Evolutionary conservation across 2,888 invertebrate species (phyloP).

Genomic region (Reticulitermes lucifugus): DNA sequence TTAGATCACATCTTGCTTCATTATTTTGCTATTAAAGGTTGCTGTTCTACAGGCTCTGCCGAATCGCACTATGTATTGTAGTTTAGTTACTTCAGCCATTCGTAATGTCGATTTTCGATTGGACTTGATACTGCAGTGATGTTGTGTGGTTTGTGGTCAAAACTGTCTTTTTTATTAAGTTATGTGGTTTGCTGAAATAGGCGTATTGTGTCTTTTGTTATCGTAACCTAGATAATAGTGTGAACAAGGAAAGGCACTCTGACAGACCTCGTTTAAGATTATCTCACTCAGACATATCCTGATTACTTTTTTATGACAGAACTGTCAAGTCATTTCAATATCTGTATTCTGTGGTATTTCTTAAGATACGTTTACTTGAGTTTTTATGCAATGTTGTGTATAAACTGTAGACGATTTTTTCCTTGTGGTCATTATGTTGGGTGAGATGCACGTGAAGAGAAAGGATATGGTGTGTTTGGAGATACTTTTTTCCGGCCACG

Average conservation of each 20-base stretch:
- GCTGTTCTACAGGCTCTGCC: not conserved
- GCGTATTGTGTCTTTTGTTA: not conserved
- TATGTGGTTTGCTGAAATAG: not conserved
- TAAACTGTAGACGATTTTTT: too few relatives aligned
- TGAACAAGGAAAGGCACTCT: not conserved
- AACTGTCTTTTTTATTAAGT: not conserved
- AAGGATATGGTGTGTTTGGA: too few relatives aligned
- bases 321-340: too few relatives aligned
- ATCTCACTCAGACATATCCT: too few relatives aligned
- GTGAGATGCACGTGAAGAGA: too few relatives aligned
- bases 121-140: not conserved
- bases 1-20: conserved; percentile 4
- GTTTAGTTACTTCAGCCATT: not conserved
- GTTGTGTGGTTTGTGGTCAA: not conserved
- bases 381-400: too few relatives aligned
- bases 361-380: too few relatives aligned
- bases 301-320: too few relatives aligned
- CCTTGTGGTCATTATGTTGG: too few relatives aligned
- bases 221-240: not conserved
- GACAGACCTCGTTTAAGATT: too few relatives aligned
- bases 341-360: too few relatives aligned
- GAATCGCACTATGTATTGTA: not conserved
- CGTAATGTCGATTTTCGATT: not conserved
- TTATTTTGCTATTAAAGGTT: not conserved
- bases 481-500: too few relatives aligned